These are phyloP conservation scores for Agapornis canus DNA, from an alignment of 2,797 vertebrate species.

Conservation along the genomic window DNA sequence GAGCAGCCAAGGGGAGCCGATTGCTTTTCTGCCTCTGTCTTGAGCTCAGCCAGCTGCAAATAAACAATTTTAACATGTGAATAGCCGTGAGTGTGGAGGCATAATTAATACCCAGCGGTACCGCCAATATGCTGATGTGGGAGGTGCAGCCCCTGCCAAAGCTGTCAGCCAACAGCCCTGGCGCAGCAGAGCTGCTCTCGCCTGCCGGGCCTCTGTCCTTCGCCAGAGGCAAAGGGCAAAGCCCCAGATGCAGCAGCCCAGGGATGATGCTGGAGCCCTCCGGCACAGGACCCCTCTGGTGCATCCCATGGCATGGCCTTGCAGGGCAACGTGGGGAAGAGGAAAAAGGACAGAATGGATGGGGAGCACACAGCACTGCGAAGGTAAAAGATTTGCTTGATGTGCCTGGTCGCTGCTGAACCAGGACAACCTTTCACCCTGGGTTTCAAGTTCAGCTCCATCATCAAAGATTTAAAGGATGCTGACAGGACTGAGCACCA, in stretches of 20 bases:
- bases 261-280: not conserved
- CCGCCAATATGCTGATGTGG: slow-evolving; percentile 47
- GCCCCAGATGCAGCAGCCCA: accelerated
- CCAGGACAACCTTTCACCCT: not conserved
- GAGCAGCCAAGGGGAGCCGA: not conserved
- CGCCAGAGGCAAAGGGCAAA: not conserved
- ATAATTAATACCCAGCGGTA: slow-evolving; percentile 60
- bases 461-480: not conserved
- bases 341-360: not conserved
- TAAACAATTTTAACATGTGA: slow-evolving; percentile 64
- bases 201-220: not conserved
- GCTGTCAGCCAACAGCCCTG: not conserved
- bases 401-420: accelerated
- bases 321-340: accelerated
- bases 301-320: not conserved
- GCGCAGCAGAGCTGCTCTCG: not conserved
- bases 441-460: not conserved
- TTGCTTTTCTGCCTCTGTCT: slow-evolving; percentile 19
- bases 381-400: not conserved
- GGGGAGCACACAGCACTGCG: accelerated
- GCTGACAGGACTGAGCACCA: not conserved
- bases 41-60: slow-evolving; percentile 58
- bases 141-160: slow-evolving; percentile 39
- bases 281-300: accelerated
- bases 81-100: slow-evolving; percentile 46